These are phyloP conservation scores for Eublepharis macularius DNA, from an alignment of 2,113 vertebrate genomes.

Conservation along the genomic window DNA sequence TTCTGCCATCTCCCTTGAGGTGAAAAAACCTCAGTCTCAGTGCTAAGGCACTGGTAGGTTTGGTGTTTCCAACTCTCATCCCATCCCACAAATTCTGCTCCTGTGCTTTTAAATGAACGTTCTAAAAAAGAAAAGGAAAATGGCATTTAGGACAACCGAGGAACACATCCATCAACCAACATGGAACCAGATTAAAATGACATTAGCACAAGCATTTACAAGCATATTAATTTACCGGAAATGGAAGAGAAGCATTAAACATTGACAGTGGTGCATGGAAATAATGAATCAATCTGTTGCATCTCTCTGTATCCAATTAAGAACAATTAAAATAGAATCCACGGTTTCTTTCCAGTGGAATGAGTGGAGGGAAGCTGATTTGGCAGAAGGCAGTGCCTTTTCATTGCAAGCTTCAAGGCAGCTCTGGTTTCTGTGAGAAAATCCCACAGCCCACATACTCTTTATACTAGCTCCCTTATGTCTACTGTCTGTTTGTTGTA, in stretches of 20 bases:
- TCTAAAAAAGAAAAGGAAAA: conserved; percentile 24
- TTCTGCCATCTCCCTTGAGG: conserved; percentile 38
- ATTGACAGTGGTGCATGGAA: conserved; percentile 55
- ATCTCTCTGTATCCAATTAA: conserved; percentile 67
- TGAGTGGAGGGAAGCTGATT: conserved; percentile 44
- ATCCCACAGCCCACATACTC: neutral
- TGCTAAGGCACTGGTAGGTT: neutral
- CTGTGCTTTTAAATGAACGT: neutral
- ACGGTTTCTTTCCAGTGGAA: conserved; percentile 45
- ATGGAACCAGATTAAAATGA: conserved; percentile 43
- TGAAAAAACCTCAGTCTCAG: conserved; percentile 39
- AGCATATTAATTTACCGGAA: conserved; percentile 46
- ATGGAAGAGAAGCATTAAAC: conserved; percentile 26
- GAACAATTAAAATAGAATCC: conserved; percentile 62
- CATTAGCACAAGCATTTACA: conserved; percentile 42
- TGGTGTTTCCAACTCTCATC: neutral
- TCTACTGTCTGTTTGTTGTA: conserved; percentile 13
- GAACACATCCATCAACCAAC: conserved; percentile 19
- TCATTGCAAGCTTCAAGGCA: conserved; percentile 37
- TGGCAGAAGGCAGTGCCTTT: conserved; percentile 19
- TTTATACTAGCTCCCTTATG: neutral
- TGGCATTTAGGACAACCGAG: neutral
- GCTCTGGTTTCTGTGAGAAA: neutral
- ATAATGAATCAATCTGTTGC: conserved; percentile 67
- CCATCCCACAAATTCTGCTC: neutral